These are phyloP conservation scores for Chymomyza amoena DNA, from an alignment of 2,888 invertebrate species.

Conservation along the genomic window DNA sequence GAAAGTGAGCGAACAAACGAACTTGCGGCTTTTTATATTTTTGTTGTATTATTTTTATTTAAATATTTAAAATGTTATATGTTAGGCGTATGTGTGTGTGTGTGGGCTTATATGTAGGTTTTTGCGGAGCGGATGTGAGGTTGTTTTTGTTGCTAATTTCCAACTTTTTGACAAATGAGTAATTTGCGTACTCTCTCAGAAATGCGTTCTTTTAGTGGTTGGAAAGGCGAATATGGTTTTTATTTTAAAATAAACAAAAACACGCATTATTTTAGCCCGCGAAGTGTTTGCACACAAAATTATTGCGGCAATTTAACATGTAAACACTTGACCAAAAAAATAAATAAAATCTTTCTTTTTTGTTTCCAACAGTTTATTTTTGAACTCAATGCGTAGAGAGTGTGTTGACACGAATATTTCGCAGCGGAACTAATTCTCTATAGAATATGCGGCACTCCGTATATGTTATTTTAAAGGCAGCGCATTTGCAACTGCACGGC, in stretches of 20 bases:
- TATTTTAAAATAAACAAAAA: conserved; percentile 70
- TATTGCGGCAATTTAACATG: conserved; percentile 11
- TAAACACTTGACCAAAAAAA: neutral
- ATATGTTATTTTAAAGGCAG: conserved; percentile 36
- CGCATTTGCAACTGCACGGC: conserved; percentile 46
- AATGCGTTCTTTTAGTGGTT: conserved; percentile 75
- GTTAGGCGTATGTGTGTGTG: conserved; percentile 6
- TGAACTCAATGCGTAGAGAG: neutral
- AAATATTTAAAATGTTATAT: neutral
- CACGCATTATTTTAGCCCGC: conserved; percentile 50
- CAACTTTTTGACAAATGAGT: conserved; percentile 5
- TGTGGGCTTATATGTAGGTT: conserved; percentile 17
- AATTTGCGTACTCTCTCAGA: conserved; percentile 43
- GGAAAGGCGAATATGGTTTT: conserved; percentile 72
- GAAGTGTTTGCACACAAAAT: conserved; percentile 38
- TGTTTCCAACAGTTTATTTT: neutral
- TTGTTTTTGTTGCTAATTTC: conserved; percentile 24
- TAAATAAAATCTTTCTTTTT: no score
- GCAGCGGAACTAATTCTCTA: neutral
- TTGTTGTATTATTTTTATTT: conserved; percentile 23
- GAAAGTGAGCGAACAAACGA: conserved; percentile 10
- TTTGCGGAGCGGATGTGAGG: conserved; percentile 25
- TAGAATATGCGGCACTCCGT: neutral
- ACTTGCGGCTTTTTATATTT: conserved; percentile 23
- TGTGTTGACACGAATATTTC: neutral